Evolutionary conservation across 2,113 vertebrate species (phyloP).

Genomic region (Callipepla squamata): DNA sequence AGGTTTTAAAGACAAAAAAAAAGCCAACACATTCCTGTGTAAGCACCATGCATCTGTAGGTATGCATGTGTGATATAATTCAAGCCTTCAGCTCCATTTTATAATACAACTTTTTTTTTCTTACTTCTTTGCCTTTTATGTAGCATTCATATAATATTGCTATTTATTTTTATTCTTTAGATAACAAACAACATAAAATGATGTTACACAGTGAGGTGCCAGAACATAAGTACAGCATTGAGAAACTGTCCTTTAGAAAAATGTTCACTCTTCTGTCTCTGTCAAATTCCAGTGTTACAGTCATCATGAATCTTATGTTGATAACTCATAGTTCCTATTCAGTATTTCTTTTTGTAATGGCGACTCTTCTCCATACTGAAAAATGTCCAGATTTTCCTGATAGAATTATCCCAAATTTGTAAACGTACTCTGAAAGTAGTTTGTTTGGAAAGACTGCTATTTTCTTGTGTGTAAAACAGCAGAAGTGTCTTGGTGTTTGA

Average conservation of each 20-base stretch:
- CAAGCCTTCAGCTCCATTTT: not conserved
- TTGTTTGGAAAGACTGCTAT: not conserved
- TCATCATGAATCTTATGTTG: not conserved
- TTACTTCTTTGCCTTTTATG: not conserved
- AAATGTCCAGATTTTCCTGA: not conserved
- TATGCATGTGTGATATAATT: rapidly evolving
- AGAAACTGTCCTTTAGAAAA: not conserved
- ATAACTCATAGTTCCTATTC: not conserved
- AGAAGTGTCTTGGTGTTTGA: rapidly evolving
- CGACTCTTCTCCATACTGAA: not conserved
- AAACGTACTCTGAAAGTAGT: not conserved
- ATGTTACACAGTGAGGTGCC: not conserved
- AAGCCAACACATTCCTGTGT: not conserved
- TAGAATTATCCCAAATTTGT: not conserved
- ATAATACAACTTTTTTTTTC: not conserved
- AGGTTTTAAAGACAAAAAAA: not conserved
- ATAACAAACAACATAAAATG: not conserved
- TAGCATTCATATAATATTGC: not conserved
- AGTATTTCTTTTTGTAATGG: not conserved
- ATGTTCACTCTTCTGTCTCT: not conserved
- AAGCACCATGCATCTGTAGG: not conserved
- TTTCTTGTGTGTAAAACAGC: not conserved
- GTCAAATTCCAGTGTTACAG: not conserved
- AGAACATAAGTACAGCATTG: not conserved
- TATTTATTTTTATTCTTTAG: not conserved